phyloP scores from a whole-genome alignment of 2,888 invertebrate genomes.

The Podotricha telesiphe region DNA sequence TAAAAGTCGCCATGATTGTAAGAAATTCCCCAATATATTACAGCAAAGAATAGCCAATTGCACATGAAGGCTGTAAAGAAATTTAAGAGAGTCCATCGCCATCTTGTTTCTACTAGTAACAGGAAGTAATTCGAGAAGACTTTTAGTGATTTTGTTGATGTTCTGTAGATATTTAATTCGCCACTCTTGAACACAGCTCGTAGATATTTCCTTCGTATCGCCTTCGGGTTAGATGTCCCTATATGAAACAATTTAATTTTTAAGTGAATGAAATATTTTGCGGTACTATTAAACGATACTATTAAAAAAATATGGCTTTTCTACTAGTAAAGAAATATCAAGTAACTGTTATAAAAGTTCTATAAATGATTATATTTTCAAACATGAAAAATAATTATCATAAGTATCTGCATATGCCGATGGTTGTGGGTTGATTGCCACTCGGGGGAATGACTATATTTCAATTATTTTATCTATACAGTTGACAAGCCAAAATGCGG shows the following conservation, averaged over 20 bases:
- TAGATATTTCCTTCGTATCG: slow-evolving; percentile 45
- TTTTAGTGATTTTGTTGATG: slow-evolving; percentile 80
- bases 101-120: slow-evolving; percentile 91
- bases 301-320: too few relatives aligned
- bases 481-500: too few relatives aligned
- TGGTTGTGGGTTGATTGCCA: too few relatives aligned
- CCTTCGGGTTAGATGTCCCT: slow-evolving; percentile 40
- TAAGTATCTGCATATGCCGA: too few relatives aligned
- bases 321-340: too few relatives aligned
- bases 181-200: slow-evolving; percentile 94
- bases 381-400: too few relatives aligned
- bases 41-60: slow-evolving; percentile 95
- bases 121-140: slow-evolving; percentile 91
- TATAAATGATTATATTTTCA: too few relatives aligned
- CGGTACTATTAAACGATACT: too few relatives aligned
- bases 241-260: slow-evolving; percentile 24
- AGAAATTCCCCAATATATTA: slow-evolving; percentile 95
- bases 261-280: slow-evolving; percentile 3
- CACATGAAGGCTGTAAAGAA: slow-evolving; percentile 92
- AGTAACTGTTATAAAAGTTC: too few relatives aligned
- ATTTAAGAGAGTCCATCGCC: slow-evolving; percentile 95
- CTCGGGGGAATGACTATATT: too few relatives aligned
- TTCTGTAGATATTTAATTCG: slow-evolving; percentile 92
- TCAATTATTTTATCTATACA: too few relatives aligned
- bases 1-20: slow-evolving; percentile 94